A percentile compares a stretch with the other conserved stretches of the same genome.
phyloP scores from a whole-genome alignment of 2,797 vertebrate genomes.

The Fundulus diaphanus region DNA sequence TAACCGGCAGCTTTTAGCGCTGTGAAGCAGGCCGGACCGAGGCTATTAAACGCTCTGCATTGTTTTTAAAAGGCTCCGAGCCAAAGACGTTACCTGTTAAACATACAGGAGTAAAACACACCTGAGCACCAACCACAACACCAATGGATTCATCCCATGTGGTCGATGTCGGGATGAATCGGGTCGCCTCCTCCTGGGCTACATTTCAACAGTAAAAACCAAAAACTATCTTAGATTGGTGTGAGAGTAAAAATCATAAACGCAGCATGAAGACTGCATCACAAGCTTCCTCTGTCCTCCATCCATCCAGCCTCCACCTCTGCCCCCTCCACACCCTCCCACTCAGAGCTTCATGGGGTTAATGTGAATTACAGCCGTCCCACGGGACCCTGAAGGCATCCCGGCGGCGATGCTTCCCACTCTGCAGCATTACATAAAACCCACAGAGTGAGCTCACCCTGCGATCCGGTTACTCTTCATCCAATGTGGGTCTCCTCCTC shows the following conservation, averaged over 20 bases:
- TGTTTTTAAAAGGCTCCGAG: neutral
- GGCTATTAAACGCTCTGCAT: neutral
- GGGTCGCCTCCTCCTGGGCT: neutral
- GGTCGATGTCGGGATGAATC: neutral
- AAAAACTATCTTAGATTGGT: neutral
- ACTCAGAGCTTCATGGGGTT: conserved; percentile 38
- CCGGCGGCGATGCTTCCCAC: conserved; percentile 28
- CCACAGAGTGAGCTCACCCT: conserved; percentile 33
- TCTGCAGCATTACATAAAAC: conserved; percentile 40
- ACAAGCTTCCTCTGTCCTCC: too few species aligned
- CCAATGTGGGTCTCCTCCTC: conserved; percentile 23
- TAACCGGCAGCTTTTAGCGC: conserved; percentile 7
- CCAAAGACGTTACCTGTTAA: neutral
- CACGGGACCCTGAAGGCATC: conserved; percentile 46
- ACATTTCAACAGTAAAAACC: neutral
- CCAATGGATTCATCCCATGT: neutral
- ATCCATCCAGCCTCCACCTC: neutral
- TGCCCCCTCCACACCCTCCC: neutral
- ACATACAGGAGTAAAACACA: neutral
- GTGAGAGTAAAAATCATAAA: neutral
- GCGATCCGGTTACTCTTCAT: conserved; percentile 38
- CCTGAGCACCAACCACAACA: neutral
- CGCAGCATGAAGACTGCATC: neutral
- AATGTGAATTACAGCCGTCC: conserved; percentile 57
- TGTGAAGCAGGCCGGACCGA: neutral